phyloP scores from a whole-genome alignment of 2,797 vertebrate species.

The Semotilus atromaculatus region DNA sequence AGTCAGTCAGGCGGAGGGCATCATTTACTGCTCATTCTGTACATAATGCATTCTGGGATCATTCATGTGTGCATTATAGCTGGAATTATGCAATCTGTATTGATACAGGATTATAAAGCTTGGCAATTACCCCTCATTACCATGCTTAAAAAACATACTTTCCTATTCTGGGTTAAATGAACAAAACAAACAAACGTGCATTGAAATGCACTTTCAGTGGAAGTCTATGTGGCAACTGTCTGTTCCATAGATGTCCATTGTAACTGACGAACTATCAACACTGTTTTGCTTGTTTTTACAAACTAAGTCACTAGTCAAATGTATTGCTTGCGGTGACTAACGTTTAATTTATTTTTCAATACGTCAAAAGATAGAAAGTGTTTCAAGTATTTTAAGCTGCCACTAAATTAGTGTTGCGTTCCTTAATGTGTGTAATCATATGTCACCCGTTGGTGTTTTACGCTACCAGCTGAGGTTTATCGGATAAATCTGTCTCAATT shows the following conservation, averaged over 20 bases:
- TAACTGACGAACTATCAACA: neutral
- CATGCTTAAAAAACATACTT: neutral
- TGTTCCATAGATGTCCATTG: neutral
- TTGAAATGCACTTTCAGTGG: neutral
- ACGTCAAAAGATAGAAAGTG: neutral
- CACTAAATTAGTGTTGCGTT: neutral
- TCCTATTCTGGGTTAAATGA: neutral
- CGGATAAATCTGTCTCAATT: slow-evolving; percentile 57
- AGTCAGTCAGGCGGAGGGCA: slow-evolving; percentile 65
- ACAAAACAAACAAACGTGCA: neutral
- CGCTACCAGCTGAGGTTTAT: slow-evolving; percentile 44
- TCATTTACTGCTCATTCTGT: slow-evolving; percentile 38
- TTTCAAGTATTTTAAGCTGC: neutral
- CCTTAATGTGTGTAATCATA: slow-evolving; percentile 20
- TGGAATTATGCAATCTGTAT: slow-evolving; percentile 24
- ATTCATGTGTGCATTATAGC: slow-evolving; percentile 20
- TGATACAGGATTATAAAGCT: slow-evolving; percentile 3
- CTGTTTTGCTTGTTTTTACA: neutral
- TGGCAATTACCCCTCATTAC: neutral
- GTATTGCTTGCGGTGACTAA: neutral
- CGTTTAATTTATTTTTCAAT: neutral
- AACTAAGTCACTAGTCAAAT: neutral
- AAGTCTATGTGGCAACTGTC: neutral
- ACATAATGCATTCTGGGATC: slow-evolving; percentile 36
- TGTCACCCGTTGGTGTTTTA: slow-evolving; percentile 32